A percentile compares a stretch with the other conserved stretches of the same genome.
Evolutionary conservation across 2,797 vertebrate species (phyloP).

Genomic region (Petrocephalus sullivani): DNA sequence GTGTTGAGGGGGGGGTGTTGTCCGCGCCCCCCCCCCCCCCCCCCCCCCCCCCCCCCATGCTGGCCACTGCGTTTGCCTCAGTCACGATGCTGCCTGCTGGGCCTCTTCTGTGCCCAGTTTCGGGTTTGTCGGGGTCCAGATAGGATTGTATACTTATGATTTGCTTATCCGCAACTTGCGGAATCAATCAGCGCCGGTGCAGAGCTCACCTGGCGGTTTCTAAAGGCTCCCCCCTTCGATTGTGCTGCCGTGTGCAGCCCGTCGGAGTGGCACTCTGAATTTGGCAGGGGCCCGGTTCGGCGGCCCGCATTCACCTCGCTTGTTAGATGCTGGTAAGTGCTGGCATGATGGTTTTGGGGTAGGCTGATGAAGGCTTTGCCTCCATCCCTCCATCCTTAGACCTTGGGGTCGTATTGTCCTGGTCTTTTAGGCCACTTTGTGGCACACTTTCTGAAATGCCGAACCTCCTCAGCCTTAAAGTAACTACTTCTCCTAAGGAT

Average conservation of each 20-base stretch:
- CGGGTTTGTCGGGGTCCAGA: not conserved
- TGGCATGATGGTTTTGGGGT: not conserved
- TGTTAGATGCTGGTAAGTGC: not conserved
- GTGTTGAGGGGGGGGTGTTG: no score
- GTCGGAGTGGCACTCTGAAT: not conserved
- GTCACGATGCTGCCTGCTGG: not conserved
- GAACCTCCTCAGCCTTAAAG: constrained; percentile 26
- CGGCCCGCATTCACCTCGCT: not conserved
- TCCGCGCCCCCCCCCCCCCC: no score
- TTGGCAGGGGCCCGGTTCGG: not conserved
- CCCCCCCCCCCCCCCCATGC: not conserved
- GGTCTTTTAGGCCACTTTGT: constrained; percentile 20
- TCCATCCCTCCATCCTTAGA: constrained; percentile 47
- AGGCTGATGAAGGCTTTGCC: constrained; percentile 36
- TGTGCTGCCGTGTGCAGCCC: not conserved
- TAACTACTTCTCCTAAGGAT: constrained; percentile 7
- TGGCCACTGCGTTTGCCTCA: not conserved
- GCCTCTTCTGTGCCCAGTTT: not conserved
- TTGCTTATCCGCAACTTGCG: not conserved
- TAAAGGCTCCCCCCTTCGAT: not conserved
- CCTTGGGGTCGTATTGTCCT: constrained; percentile 32
- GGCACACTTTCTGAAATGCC: constrained; percentile 13
- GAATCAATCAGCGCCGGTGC: not conserved
- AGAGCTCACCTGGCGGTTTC: not conserved
- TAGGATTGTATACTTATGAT: not conserved